These are phyloP conservation scores for Cheilinus undulatus DNA, from an alignment of 2,113 vertebrate species.

Conservation along the genomic window DNA sequence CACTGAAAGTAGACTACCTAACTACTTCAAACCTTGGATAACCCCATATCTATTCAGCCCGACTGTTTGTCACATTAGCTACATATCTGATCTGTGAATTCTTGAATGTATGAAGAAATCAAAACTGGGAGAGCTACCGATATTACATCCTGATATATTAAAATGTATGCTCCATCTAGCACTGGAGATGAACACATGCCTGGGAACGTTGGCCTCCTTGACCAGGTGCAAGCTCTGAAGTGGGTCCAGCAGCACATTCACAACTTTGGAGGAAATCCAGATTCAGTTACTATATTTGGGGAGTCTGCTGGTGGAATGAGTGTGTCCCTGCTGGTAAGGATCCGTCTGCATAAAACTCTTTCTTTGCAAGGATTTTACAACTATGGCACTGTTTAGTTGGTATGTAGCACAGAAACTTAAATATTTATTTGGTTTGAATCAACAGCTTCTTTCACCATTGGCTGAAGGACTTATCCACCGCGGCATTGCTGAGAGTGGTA, in stretches of 20 bases:
- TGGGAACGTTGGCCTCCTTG: slow-evolving; percentile 90
- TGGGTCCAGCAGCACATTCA: slow-evolving; percentile 91
- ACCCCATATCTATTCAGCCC: too few relatives aligned
- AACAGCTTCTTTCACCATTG: slow-evolving; percentile 87
- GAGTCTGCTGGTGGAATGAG: slow-evolving; percentile 90
- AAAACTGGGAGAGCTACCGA: too few relatives aligned
- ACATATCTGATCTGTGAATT: too few relatives aligned
- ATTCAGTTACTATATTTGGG: slow-evolving; percentile 89
- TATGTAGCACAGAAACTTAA: background rate
- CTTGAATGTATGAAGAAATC: too few relatives aligned
- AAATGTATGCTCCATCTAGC: slow-evolving; percentile 72
- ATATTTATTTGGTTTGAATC: slow-evolving; percentile 9
- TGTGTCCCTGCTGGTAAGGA: slow-evolving; percentile 86
- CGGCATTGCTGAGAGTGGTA: slow-evolving; percentile 90
- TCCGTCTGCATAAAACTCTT: background rate
- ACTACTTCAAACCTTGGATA: too few relatives aligned
- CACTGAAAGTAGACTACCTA: too few relatives aligned
- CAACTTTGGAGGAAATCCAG: slow-evolving; percentile 89
- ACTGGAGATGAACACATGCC: slow-evolving; percentile 86
- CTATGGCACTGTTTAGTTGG: background rate
- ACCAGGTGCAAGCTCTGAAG: slow-evolving; percentile 89
- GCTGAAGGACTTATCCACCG: slow-evolving; percentile 84
- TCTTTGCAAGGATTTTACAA: background rate
- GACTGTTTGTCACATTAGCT: too few relatives aligned
- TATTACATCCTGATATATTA: background rate